Conservation (phyloP, 2,888 invertebrate genomes). For the Andrena dorsata region DNA sequence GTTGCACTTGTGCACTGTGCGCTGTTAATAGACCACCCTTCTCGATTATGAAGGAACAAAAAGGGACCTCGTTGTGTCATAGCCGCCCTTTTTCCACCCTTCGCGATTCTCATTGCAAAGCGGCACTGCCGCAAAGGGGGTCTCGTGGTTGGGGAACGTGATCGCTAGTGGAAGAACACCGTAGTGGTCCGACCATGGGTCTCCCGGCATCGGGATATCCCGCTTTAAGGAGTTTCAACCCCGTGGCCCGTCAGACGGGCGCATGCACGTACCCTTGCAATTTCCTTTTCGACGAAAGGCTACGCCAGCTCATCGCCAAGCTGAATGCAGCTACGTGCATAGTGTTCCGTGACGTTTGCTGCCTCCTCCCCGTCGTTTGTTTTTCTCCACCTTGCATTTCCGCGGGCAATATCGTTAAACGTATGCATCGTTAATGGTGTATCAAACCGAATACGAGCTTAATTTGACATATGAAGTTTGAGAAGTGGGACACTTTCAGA, state of each 20-base stretch:
- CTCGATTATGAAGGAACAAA: too few species aligned
- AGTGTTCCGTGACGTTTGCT: not conserved
- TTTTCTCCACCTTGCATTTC: constrained; percentile 30
- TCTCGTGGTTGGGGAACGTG: constrained; percentile 22
- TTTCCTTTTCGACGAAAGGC: constrained; percentile 55
- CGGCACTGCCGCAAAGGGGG: not conserved
- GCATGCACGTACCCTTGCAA: constrained; percentile 65
- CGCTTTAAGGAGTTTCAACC: constrained; percentile 75
- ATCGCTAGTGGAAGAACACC: constrained; percentile 52
- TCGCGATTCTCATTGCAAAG: not conserved
- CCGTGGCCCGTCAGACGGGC: constrained; percentile 39
- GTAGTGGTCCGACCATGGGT: constrained; percentile 57
- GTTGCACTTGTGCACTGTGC: not conserved
- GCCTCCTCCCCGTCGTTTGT: constrained; percentile 2
- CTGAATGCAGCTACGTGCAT: constrained; percentile 31
- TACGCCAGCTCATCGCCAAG: constrained; percentile 45
- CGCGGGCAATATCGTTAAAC: constrained; percentile 34
- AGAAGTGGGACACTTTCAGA: too few species aligned
- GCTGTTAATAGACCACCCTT: not conserved
- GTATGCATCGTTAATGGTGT: constrained; percentile 38
- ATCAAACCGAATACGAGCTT: constrained; percentile 7
- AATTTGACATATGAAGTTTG: constrained; percentile 8
- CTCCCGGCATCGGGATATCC: constrained; percentile 76
- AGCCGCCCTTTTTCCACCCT: not conserved
- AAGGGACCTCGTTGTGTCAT: not conserved